Base-by-base conservation (phyloP, 2,797 vertebrate genomes). In the Microchirus variegatus region DNA sequence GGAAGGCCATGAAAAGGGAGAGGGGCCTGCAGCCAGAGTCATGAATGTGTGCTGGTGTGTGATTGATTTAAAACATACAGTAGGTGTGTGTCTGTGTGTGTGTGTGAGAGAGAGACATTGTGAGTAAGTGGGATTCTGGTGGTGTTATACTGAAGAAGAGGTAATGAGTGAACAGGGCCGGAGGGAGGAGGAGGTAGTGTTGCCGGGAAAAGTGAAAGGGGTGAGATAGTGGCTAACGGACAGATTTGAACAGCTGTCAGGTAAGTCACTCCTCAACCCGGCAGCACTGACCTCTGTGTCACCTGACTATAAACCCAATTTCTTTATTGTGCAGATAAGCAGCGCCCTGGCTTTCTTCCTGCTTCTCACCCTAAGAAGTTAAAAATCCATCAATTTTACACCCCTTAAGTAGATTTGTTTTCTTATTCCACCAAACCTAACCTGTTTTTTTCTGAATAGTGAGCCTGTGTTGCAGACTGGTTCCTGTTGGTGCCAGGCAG, bases 141-240 rank as follows among this genome's bases (percentile, higher is more conserved):
- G 22, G 10, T 57, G 31, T 62, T 56, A 70, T 53, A 45, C 44
- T 43, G 50, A 36, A 62, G 65, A 15, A 58, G 76, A 82, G 73
- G 70, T 81, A 71, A 63, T 36, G 45, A 59, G 68, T 53, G 64
- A 62, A 53, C 59, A 60, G 3, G 1, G 48, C 10, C n/a, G 12
- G 15, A 14, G 57, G 54, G 12, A 26, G 60, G 73, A 61, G 74
- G 71, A 41, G 73, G 70, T 40, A 46, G 59, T 35, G 56, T 26
- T 59, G 19, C 50, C 55, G 59, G 55, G 58, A 31, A 84, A 85
- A 90, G 88, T 60, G 86, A 89, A 84, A 84, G 81, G 74, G 49
- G 40, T 31, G 36, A 57, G 56, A 74, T 51, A 70, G 68, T 51
- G 62, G 48, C 48, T 44, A 66, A 67, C 38, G 53, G 83, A 83